These are phyloP conservation scores for Diadumene lineata DNA, from an alignment of 92 coral and sea anemone species.

Conservation along the genomic window DNA sequence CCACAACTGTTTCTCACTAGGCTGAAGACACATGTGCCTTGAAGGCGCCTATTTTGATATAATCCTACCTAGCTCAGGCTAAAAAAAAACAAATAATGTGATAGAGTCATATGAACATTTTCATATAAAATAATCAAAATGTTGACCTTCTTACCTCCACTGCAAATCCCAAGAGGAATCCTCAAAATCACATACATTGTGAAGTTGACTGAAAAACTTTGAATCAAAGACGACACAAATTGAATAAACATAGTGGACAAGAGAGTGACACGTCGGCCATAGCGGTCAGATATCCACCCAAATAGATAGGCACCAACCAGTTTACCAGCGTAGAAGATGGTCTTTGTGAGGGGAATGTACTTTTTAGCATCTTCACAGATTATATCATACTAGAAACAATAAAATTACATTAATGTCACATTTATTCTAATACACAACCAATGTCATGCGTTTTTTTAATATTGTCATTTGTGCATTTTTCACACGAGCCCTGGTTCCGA, in stretches of 20 bases:
- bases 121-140: no score
- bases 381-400: conserved; percentile 6
- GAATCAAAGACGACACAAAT: conserved; percentile 81
- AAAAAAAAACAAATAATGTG: no score
- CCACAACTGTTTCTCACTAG: no score
- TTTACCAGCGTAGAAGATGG: conserved; percentile 95
- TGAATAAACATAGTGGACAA: conserved; percentile 86
- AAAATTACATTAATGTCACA: no score
- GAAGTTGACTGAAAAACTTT: conserved; percentile 88
- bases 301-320: conserved; percentile 94
- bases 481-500: no score
- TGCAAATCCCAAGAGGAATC: conserved; percentile 92
- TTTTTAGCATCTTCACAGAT: conserved; percentile 86
- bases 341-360: conserved; percentile 92
- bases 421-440: no score
- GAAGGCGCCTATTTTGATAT: no score
- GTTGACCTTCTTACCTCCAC: conserved; percentile 96
- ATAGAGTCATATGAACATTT: no score
- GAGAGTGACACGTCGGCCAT: conserved; percentile 82
- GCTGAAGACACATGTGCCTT: no score
- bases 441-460: no score
- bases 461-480: no score
- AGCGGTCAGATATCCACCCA: conserved; percentile 98
- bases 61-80: no score
- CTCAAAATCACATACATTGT: conserved; percentile 84